Evolutionary conservation across 2,888 invertebrate species (phyloP).

Genomic region (Nephrotoma guestfalica): DNA sequence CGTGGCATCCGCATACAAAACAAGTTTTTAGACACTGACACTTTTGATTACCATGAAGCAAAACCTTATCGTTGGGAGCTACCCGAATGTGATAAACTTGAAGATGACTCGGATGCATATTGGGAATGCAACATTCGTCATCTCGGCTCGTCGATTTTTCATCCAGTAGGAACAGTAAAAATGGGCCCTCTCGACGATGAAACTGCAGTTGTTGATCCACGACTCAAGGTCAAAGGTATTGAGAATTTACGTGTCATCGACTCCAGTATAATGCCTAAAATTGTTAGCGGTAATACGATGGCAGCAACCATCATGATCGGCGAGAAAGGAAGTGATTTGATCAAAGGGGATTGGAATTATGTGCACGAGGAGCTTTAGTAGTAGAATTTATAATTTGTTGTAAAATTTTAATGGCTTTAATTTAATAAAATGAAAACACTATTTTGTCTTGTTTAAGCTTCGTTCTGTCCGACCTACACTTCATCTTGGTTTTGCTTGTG

Average conservation of each 20-base stretch:
- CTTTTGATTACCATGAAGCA: slow-evolving; percentile 28
- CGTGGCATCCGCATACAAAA: slow-evolving; percentile 29
- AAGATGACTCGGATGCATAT: slow-evolving; percentile 32
- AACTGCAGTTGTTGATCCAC: slow-evolving; percentile 36
- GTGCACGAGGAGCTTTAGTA: neutral
- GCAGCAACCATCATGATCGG: slow-evolving; percentile 48
- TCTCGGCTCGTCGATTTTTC: slow-evolving; percentile 42
- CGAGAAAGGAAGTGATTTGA: slow-evolving; percentile 48
- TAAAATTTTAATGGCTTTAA: neutral
- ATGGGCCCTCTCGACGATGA: slow-evolving; percentile 42
- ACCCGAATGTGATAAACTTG: slow-evolving; percentile 17
- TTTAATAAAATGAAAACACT: neutral
- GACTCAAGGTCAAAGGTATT: slow-evolving; percentile 37
- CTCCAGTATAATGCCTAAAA: slow-evolving; percentile 50
- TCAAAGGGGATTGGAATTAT: slow-evolving; percentile 36
- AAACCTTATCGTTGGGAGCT: slow-evolving; percentile 40
- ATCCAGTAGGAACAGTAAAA: slow-evolving; percentile 53
- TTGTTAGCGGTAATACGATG: slow-evolving; percentile 46
- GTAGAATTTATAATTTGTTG: neutral
- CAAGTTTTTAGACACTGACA: slow-evolving; percentile 28
- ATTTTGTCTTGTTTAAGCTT: neutral
- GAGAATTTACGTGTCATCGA: slow-evolving; percentile 42
- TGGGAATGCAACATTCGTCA: slow-evolving; percentile 42
- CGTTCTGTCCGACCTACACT: neutral
- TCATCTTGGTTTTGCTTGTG: neutral